Base-by-base conservation (phyloP, 1,140 invertebrate species). In the Plodia interpunctella region DNA sequence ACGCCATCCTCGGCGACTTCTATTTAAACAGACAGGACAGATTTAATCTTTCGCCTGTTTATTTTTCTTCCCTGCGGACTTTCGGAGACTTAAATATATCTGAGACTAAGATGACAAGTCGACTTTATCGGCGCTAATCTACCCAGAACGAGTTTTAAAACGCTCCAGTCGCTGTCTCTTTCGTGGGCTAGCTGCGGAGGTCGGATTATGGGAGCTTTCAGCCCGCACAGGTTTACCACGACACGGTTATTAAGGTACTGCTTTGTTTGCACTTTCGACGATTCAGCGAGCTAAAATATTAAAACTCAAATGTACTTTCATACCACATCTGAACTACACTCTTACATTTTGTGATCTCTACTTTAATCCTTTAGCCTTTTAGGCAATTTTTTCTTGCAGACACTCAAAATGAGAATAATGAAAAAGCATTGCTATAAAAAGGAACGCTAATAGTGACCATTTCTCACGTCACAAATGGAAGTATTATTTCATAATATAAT, bases 401-500 rank as follows among this genome's bases (percentile, higher is more conserved):
- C n/a, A 15, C n/a, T 15, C 30, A 4, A 32, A 32, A 4, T 15
- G 1, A 15, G 2, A 44, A 15, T 44, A 44, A 15, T 17, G 38
- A 44, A 44, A 44, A 44, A 44, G 38, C 38, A 6, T 44, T 3
- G 38, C 0, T 44, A 44, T 44, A 0, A 15, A 44, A 44, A 44
- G 38, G n/a, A 15, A 2, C n/a, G 38, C 38, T 44, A 44, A 44
- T 49, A 18, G 52, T 49, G 44, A 49, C 49, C 49, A 38, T 21
- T 35, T n/a, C n/a, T 54, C 50, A 57, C 60, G 44, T 57, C 51
- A 44, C 38, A 44, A 44, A 44, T 44, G 38, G 51, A 25, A 71
- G 73, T 78, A 84, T 84, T 81, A 78, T 80, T 78, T 83, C 77
- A 84, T 84, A 83, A 81, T 83, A 72, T 84, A 86, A 87, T 84